Conservation (phyloP, 2,113 vertebrate species). For the Excalfactoria chinensis region DNA sequence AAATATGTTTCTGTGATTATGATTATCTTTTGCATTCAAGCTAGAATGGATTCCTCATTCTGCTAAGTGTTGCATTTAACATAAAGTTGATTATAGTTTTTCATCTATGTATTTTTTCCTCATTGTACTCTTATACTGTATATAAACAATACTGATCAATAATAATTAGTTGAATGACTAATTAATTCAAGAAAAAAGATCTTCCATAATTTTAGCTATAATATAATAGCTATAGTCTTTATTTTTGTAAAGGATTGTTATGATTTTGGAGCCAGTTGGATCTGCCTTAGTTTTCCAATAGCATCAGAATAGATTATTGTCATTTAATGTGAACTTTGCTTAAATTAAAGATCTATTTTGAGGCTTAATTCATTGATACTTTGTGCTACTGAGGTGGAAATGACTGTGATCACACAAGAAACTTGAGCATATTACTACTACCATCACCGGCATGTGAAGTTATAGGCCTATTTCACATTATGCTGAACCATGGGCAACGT, state of each 20-base stretch:
- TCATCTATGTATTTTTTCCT: background rate
- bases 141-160: background rate
- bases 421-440: background rate
- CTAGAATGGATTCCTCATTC: conserved; percentile 1
- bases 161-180: background rate
- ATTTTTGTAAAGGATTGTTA: background rate
- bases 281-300: background rate
- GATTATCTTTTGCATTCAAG: conserved; percentile 5
- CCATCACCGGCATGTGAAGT: background rate
- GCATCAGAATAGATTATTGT: background rate
- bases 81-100: background rate
- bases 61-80: background rate
- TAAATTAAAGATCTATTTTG: background rate
- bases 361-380: background rate
- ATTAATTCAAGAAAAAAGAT: background rate
- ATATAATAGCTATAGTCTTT: background rate
- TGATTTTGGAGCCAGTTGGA: background rate
- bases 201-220: background rate
- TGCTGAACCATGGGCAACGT: background rate
- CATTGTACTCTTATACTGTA: background rate
- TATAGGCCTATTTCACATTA: background rate
- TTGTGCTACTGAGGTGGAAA: background rate
- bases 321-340: background rate
- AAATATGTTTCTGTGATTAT: background rate
- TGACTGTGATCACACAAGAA: background rate